Evolutionary conservation across 2,888 invertebrate genomes (phyloP).

Genomic region (Cynaeus angustus): DNA sequence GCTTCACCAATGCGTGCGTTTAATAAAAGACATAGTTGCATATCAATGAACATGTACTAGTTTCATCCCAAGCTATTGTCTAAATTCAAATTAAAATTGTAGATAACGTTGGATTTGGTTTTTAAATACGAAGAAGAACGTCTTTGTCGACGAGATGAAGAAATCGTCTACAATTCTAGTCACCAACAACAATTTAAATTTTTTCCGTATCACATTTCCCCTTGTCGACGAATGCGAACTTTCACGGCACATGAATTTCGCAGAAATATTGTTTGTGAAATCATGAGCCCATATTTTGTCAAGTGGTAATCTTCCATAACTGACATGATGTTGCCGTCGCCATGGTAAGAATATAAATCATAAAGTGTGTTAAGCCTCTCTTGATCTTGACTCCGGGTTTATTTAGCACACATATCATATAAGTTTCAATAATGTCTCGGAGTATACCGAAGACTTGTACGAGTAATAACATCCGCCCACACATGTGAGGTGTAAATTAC

Average conservation of each 20-base stretch:
- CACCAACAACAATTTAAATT: too few relatives aligned
- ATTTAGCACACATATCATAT: conserved; percentile 42
- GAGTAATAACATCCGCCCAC: conserved; percentile 57
- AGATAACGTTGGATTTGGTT: conserved; percentile 39
- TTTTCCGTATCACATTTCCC: too few relatives aligned
- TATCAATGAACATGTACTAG: conserved; percentile 44
- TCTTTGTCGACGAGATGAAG: conserved; percentile 24
- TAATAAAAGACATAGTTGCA: conserved; percentile 46
- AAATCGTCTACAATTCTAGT: too few relatives aligned
- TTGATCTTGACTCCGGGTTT: conserved; percentile 37
- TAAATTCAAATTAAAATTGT: conserved; percentile 41
- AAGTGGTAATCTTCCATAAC: conserved; percentile 7
- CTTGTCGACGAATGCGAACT: background rate
- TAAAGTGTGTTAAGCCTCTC: conserved; percentile 26
- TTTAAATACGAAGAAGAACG: conserved; percentile 35
- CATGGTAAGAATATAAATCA: conserved; percentile 24
- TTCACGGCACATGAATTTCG: background rate
- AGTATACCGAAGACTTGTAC: conserved; percentile 27
- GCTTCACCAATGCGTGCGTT: conserved; percentile 33
- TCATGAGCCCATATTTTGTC: conserved; percentile 12
- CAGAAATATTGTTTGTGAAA: conserved; percentile 10
- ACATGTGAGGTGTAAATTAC: conserved; percentile 58
- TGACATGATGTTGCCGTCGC: conserved; percentile 12
- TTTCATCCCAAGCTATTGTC: conserved; percentile 39
- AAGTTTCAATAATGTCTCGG: conserved; percentile 46